Evolutionary conservation across 2,113 vertebrate genomes (phyloP), one percentile per base, ranked within the genome.

Genomic region (Tonatia bakeri): DNA sequence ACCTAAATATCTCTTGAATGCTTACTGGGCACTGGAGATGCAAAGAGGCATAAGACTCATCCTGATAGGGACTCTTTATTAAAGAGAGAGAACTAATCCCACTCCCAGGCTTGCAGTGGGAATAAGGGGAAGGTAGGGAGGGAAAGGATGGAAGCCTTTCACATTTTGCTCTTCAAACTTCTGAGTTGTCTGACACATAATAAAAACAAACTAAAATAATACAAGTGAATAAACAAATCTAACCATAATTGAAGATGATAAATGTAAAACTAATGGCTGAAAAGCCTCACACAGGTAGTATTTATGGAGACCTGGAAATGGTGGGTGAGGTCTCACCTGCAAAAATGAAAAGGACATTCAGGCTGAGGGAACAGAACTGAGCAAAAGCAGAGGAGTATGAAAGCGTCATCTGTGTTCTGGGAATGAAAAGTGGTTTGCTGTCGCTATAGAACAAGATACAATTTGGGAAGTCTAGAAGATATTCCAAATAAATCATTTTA

Each of bases 181-280:
- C 69, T 52, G 10, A 86, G 77, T 0, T 72, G 31, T 56, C 6
- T 67, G 56, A 93, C 15, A 75, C 72, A 75, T 75, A 87, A 82
- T 38, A 70, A 96, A 76, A 72, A 77, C 17, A 69, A 87, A 85
- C 24, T 61, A 91, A 96, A 96, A 83, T 52, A 85, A 75, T 10
- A 38, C 56, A 87, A 73, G 31, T 3, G 2, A 59, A 89, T 52
- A 82, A 82, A 72, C 36, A 94, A 52, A 3, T 14, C 13, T 54
- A 91, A 70, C 50, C 56, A 67, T 40, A 96, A 79, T 56, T 36
- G 45, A 96, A 84, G 33, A 69, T 75, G 24, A 75, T 20, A 45
- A 69, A 40, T 80, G 47, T 73, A 50, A 85, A 77, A 79, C 40
- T 38, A 83, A 19, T 33, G 54, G 13, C 59, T 89, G 19, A 47